Conservation (phyloP, 2,888 invertebrate species). For the Tricholauxania praeusta region DNA sequence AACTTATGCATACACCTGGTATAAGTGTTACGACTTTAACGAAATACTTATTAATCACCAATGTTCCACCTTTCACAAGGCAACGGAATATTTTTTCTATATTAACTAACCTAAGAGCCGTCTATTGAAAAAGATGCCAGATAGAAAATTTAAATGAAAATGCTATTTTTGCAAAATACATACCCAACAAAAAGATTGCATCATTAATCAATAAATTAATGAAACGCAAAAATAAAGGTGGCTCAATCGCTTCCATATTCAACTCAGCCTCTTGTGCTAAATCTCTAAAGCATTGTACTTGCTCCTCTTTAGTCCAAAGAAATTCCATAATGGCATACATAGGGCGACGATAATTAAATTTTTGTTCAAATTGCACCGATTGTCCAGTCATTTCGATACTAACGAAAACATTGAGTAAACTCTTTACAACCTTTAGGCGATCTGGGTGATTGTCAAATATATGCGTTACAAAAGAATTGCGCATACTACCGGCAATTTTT, state of each 20-base stretch:
- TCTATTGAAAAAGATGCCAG: too few species aligned
- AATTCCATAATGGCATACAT: conserved; percentile 96
- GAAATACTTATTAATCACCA: too few species aligned
- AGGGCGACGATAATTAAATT: conserved; percentile 94
- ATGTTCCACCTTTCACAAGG: too few species aligned
- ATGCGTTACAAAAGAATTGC: conserved; percentile 73
- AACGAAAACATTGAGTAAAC: conserved; percentile 92
- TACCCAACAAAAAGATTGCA: conserved; percentile 89
- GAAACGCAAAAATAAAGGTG: conserved; percentile 93
- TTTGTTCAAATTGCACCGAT: conserved; percentile 95
- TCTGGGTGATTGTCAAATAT: conserved; percentile 84
- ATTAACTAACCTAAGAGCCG: too few species aligned
- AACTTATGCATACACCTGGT: too few species aligned
- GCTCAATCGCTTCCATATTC: conserved; percentile 90
- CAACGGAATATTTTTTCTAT: too few species aligned
- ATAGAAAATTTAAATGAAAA: too few species aligned
- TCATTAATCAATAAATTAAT: conserved; percentile 97
- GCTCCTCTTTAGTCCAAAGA: conserved; percentile 86
- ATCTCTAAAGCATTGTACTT: conserved; percentile 80
- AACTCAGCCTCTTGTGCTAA: conserved; percentile 84
- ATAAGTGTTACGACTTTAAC: too few species aligned
- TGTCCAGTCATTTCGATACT: conserved; percentile 98
- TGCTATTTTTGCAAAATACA: conserved; percentile 6
- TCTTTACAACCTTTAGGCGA: conserved; percentile 79
- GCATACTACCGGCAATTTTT: conserved; percentile 65